Evolutionary conservation across 1,140 invertebrate genomes (phyloP), one percentile per base, ranked within the genome.

Genomic region (Pinna nobilis): DNA sequence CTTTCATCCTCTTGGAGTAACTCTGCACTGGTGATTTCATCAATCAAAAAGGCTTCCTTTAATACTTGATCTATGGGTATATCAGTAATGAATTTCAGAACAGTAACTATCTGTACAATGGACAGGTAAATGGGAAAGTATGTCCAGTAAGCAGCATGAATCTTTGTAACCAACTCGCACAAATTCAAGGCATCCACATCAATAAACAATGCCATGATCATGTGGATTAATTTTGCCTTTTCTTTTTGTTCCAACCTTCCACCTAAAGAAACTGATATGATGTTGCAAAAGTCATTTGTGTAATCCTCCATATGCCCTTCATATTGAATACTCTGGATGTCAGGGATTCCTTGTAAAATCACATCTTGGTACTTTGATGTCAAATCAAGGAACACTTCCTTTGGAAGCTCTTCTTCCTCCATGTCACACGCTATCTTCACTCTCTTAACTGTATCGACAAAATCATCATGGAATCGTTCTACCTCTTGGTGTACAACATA

Each of bases 371-470:
- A 70, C 25, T 53, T 50, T n/a, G 30, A 15, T 0, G 70, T 41
- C 5, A 55, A 23, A 11, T 64, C 53, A 25, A 9, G 18, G 23
- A 77, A 50, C 23, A 73, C 1, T 23, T 61, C 41, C n/a, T 13
- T 37, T 13, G 70, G 66, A 61, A 66, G n/a, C 35, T 77, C 69
- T 13, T 72, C 66, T 7, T 50, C 66, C 20, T 64, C 75, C 41
- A 69, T 50, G 15, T 77, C 70, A 39, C 51, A 63, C 3, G 50
- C 13, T n/a, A 50, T 35, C 15, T 68, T 65, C 0, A 73, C 11
- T 51, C 59, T 71, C 28, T 28, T 25, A 13, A 76, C 2, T 15
- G 49, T 71, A 3, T 79, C 50, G 5, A 76, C 30, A 30, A 71
- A 79, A 11, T 68, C 49, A 41, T 61, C 51, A 59, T 59, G 67